Conservation (phyloP, 2,797 vertebrate genomes). For the Emydoidea blandingii region DNA sequence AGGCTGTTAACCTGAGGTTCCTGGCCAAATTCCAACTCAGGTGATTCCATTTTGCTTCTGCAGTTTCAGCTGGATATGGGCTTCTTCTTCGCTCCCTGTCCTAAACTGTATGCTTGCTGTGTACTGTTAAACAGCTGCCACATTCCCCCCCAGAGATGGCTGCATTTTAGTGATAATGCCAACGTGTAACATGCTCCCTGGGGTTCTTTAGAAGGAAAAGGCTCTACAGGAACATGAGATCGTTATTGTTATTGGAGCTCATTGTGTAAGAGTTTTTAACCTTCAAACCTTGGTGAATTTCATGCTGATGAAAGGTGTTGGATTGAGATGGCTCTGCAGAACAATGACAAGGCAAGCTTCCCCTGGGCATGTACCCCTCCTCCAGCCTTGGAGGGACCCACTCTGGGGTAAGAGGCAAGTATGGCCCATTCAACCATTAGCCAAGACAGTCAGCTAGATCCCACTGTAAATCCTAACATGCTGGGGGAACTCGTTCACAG, state of each 20-base stretch:
- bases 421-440: background rate
- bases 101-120: background rate
- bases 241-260: background rate
- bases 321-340: background rate
- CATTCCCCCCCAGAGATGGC: background rate
- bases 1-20: no score
- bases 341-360: background rate
- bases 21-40: background rate
- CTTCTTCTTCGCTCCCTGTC: background rate
- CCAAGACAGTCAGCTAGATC: background rate
- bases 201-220: background rate
- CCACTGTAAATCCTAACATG: background rate
- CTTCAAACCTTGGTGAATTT: background rate
- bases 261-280: background rate
- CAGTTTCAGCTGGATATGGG: background rate
- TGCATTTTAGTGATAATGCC: background rate
- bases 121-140: background rate
- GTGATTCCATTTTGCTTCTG: no score
- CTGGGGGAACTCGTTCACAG: background rate
- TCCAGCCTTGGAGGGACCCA: background rate
- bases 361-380: no score
- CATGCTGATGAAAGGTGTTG: background rate
- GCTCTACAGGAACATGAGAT: background rate
- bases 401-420: background rate
- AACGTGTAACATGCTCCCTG: background rate